Evolutionary conservation across 2,888 invertebrate species (phyloP), one percentile per base, ranked within the genome.

Genomic region (Melieria omissa): DNA sequence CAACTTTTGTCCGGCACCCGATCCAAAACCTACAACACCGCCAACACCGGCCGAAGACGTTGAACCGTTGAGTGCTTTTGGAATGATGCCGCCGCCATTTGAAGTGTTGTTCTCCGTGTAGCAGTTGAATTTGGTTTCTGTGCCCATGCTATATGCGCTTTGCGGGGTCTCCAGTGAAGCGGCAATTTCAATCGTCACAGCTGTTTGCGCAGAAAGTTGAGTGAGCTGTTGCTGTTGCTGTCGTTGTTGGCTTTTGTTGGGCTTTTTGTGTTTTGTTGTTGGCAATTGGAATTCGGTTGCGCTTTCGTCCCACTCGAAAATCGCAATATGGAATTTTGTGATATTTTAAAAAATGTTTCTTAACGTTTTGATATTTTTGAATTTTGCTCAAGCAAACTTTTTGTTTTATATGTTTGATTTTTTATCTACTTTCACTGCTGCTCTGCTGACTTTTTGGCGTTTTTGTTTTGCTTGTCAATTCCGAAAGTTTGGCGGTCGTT

Each of bases 71-170:
- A 57, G 47, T 49, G 60, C 55, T 68, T 71, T 70, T 4, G 73
- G 52, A 70, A 55, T 75, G 78, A 70, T 75, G 76, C 79, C 78
- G 78, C 77, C 81, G 79, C 82, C 80, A 78, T 80, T 80, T 82
- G 81, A 78, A 78, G 83, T 78, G 78, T 80, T 80, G 77, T 82
- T 82, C 79, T 84, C 81, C 76, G 81, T 80, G 76, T 81, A 84
- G 77, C 81, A 79, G 79, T 84, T 83, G 76, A 77, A 78, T 81
- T 84, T 84, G 72, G 81, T 83, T 84, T 84, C 83, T 84, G 84
- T 84, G 80, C 82, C 83, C 83, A 84, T 84, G 79, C 84, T 83
- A 82, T 81, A 72, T 77, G 57, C 41, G 44, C 46, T 62, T 29
- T 10, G 42, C 42, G 5, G 58, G 41, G 8, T 10, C 12, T 52